Base-by-base conservation (phyloP, 2,888 invertebrate genomes). In the Pasiphila rectangulata region DNA sequence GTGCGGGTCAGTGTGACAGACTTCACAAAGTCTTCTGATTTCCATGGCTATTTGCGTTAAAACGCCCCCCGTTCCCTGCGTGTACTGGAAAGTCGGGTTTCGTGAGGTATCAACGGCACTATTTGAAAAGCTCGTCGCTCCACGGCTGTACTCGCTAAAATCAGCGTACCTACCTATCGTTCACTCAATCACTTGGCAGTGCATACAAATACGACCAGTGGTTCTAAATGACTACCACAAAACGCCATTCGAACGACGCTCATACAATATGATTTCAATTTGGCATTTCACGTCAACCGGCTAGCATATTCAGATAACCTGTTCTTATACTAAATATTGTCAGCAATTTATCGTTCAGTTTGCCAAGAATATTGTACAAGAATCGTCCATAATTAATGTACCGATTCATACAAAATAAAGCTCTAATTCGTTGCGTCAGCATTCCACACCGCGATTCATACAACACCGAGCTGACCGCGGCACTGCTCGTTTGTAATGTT, bases 41-140 rank as follows among this genome's bases (percentile, higher is more conserved):
- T n/a, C n/a, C n/a, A n/a, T n/a, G n/a, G 1, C 27, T 27, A 7
- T 27, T 27, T 27, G n/a, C n/a, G n/a, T n/a, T n/a, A n/a, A n/a
- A n/a, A n/a, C n/a, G n/a, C n/a, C n/a, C n/a, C n/a, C n/a, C n/a
- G n/a, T 12, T 13, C 7, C 7, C 27, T 13, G 27, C 27, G 13
- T 27, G 27, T 13, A 7, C 27, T 13, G 13, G 12, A 13, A 25
- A 13, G 17, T 2, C 10, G 3, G n/a, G n/a, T 9, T 3, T 32
- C 5, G 24, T 36, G 41, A 41, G 41, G 42, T 43, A 42, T 37
- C 24, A 17, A 17, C 12, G 27, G 12, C 12, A 27, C 27, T 27
- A 13, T n/a, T 6, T 21, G 16, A 16, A 32, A 32, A 32, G 16
- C 9, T 32, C 16, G 1, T 19, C 5, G 17, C 10, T 17, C 6